Evolutionary conservation across 2,888 invertebrate genomes (phyloP), one percentile per base, ranked within the genome.

Genomic region (Pemphredon lugubris): DNA sequence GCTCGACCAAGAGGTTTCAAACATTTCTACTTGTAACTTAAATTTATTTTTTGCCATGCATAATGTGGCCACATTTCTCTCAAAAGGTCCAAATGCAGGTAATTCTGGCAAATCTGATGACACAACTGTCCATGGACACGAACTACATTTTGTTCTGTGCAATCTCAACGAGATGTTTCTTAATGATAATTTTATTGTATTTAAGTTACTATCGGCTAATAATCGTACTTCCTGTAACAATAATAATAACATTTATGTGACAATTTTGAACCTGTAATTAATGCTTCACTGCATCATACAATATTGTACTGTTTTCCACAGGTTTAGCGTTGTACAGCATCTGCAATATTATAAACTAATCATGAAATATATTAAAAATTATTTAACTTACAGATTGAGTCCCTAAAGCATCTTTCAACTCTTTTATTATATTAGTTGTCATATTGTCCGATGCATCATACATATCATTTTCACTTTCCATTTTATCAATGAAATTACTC

Each of bases 31-130:
- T 75, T 83, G 83, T 21, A 66, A 53, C 42, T 83, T 79, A 34
- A 89, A 79, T 45, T 77, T 79, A 23, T 74, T 73, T 55, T 73
- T 75, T 9, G 84, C 82, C 13, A 73, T 61, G 23, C 40, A 68
- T 7, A 88, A 69, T 5, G 73, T 79, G n/a, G 59, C 57, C 11
- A 81, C 13, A 45, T 84, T 84, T 14, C 66, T 76, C 26, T 83
- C 78, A 11, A 81, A 82, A 0, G 74, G 53, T 34, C 75, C 76
- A 60, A 81, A 73, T 16, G 44, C 51, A 34, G 82, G 60, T 45
- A 83, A 61, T 37, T 84, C 78, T 5, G 88, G 87, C 60, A 89
- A 77, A 75, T 88, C 86, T 11, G 75, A 79, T 48, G 75, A 50
- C n/a, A 81, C 30, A 16, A 84, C 68, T 73, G 53, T 70, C 82